phyloP scores from a whole-genome alignment of 2,113 vertebrate species.

The Silurus meridionalis region DNA sequence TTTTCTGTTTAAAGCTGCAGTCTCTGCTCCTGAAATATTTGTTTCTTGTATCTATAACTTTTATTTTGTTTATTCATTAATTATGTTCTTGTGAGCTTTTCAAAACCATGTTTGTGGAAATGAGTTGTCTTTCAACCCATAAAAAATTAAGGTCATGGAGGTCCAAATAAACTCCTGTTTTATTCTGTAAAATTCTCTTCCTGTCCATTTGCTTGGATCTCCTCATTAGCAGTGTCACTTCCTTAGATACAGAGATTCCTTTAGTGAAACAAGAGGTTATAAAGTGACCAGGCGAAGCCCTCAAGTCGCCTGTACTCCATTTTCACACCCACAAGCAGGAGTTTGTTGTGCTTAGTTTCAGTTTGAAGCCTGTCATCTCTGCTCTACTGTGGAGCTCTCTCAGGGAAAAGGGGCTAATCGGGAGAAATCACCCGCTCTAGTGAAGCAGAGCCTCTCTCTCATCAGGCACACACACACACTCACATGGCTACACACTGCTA shows the following conservation, averaged over 20 bases:
- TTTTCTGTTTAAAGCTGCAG: too few species aligned
- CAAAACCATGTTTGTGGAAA: neutral
- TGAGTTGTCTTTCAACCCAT: neutral
- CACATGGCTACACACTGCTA: conserved; percentile 16
- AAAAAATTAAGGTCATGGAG: neutral
- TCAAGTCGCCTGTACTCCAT: neutral
- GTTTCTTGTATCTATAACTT: neutral
- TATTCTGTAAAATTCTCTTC: neutral
- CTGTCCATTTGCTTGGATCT: neutral
- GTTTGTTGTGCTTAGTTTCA: conserved; percentile 1
- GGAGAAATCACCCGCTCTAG: conserved; percentile 58
- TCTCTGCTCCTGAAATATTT: neutral
- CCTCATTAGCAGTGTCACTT: neutral
- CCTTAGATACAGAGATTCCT: neutral
- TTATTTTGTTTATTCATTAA: neutral
- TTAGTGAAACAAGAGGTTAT: neutral
- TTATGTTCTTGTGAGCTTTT: neutral
- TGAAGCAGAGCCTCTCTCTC: conserved; percentile 51
- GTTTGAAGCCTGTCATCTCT: conserved; percentile 39
- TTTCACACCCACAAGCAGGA: neutral
- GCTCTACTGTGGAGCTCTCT: conserved; percentile 38
- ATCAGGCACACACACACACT: conserved; percentile 25
- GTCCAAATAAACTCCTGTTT: neutral
- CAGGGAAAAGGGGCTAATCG: conserved; percentile 56
- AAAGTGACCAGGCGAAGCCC: neutral